Evolutionary conservation across 2,797 vertebrate genomes (phyloP).

Genomic region (Rhincodon typus): DNA sequence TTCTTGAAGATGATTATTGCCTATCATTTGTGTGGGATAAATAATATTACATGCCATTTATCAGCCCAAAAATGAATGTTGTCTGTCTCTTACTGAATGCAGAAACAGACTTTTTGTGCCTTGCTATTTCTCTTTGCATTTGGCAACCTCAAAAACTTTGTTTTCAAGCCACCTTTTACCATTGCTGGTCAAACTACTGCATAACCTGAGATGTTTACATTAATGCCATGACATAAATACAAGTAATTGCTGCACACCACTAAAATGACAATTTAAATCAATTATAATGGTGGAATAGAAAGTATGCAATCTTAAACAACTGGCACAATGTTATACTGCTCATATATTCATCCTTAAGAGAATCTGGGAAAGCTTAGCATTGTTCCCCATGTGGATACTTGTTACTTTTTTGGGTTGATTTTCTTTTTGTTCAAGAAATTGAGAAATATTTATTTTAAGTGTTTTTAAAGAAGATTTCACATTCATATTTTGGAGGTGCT

Average conservation of each 20-base stretch:
- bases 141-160: background rate
- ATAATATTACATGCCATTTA: too few species aligned
- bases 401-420: background rate
- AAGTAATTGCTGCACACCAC: background rate
- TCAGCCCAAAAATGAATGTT: too few species aligned
- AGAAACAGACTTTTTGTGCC: too few species aligned
- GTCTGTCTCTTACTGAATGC: too few species aligned
- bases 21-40: too few species aligned
- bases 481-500: background rate
- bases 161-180: background rate
- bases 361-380: background rate
- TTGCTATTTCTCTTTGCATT: background rate
- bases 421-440: background rate
- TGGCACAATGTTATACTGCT: background rate
- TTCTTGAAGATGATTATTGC: too few species aligned
- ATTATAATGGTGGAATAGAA: background rate
- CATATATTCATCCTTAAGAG: background rate
- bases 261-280: background rate
- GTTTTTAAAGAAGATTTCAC: background rate
- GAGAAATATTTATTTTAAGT: background rate
- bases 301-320: background rate
- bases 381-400: background rate
- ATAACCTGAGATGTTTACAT: background rate
- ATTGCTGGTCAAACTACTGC: background rate
- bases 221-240: background rate